These are phyloP conservation scores for Macrobrachium nipponense DNA, from an alignment of 1,140 invertebrate genomes.

Conservation along the genomic window DNA sequence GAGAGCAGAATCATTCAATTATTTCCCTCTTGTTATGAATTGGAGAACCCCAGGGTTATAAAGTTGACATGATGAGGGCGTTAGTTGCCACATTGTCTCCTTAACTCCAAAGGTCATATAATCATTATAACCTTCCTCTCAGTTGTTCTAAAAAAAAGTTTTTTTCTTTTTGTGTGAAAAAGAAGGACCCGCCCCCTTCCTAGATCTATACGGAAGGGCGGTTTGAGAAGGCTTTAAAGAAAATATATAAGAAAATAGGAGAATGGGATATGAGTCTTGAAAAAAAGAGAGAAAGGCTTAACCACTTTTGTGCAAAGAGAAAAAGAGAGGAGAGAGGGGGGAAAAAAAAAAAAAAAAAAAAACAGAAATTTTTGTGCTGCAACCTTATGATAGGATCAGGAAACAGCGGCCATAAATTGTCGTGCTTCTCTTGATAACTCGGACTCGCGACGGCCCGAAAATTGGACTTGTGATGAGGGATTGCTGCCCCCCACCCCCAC, in stretches of 20 bases:
- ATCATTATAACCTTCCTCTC: no score
- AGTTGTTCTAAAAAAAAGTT: no score
- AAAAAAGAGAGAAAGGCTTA: background rate
- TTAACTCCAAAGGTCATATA: no score
- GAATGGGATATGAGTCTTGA: background rate
- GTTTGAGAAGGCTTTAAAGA: background rate
- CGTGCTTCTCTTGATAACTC: constrained; percentile 54
- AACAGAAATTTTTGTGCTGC: constrained; percentile 46
- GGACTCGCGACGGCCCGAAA: constrained; percentile 52
- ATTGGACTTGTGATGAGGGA: constrained; percentile 59
- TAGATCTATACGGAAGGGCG: background rate
- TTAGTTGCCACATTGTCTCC: no score
- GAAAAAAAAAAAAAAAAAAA: no score
- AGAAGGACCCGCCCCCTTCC: no score
- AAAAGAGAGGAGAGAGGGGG: no score
- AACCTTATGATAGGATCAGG: constrained; percentile 58
- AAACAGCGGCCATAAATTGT: constrained; percentile 55
- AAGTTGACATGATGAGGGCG: no score
- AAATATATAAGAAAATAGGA: background rate
- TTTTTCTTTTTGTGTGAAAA: no score
- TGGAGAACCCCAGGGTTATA: no score
- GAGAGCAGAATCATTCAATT: no score
- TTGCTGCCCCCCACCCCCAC: constrained; percentile 16
- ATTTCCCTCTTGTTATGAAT: no score
- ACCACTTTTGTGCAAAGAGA: constrained; percentile 24